phyloP scores from a whole-genome alignment of 1,140 invertebrate species.

The Andricus grossulariae region DNA sequence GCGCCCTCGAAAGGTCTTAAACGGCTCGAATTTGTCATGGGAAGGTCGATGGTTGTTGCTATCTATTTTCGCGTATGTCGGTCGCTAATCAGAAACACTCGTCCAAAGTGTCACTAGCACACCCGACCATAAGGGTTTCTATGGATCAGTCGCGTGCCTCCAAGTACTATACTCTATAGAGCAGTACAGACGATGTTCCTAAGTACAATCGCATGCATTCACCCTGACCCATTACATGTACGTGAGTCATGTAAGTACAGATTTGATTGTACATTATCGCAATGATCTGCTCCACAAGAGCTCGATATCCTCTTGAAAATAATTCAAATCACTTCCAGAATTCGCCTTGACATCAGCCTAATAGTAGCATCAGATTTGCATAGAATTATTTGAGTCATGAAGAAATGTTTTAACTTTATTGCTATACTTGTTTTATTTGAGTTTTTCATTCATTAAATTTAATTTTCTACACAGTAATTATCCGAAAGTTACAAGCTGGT shows the following conservation, averaged over 20 bases:
- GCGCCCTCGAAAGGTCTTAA: slow-evolving; percentile 61
- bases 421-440: no score
- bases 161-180: slow-evolving; percentile 54
- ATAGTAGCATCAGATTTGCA: no score
- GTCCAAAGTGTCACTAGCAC: slow-evolving; percentile 70
- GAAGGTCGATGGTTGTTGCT: slow-evolving; percentile 64
- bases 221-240: slow-evolving; percentile 48
- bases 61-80: slow-evolving; percentile 69
- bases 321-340: slow-evolving; percentile 35
- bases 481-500: slow-evolving; percentile 46
- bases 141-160: slow-evolving; percentile 72
- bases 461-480: slow-evolving; percentile 25
- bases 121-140: slow-evolving; percentile 67
- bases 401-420: no score
- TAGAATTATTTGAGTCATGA: no score
- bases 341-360: slow-evolving; percentile 9
- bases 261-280: neutral
- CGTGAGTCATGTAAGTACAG: slow-evolving; percentile 46
- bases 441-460: no score
- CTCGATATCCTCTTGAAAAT: no score
- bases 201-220: slow-evolving; percentile 48
- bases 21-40: slow-evolving; percentile 57
- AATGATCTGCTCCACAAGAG: no score
- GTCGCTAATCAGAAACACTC: slow-evolving; percentile 73
- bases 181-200: slow-evolving; percentile 36